Conservation (phyloP, 2,888 invertebrate genomes). For the Arrhopalites spinosus region DNA sequence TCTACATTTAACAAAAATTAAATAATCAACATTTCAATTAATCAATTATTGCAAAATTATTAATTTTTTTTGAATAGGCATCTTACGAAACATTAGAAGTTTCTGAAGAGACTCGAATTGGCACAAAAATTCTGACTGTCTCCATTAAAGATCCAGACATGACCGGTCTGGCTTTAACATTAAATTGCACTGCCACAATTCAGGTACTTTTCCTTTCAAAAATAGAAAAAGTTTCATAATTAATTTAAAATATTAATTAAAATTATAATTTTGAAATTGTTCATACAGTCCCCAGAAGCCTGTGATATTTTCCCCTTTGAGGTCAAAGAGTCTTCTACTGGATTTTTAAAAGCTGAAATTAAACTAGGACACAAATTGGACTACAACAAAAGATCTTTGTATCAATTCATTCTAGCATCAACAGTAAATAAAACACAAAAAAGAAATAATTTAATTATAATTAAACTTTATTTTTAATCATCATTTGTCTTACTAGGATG, state of each 20-base stretch:
- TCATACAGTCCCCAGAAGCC: constrained; percentile 74
- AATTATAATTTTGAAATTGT: constrained; percentile 56
- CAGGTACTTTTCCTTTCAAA: constrained; percentile 59
- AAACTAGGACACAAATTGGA: constrained; percentile 73
- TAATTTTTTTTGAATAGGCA: constrained; percentile 64
- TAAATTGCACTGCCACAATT: constrained; percentile 65
- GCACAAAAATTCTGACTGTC: constrained; percentile 75
- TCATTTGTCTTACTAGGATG: constrained; percentile 67
- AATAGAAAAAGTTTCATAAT: neutral
- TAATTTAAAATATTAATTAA: neutral
- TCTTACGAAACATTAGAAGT: constrained; percentile 77
- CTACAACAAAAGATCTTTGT: constrained; percentile 77
- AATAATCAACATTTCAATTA: too few relatives aligned
- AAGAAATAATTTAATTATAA: neutral
- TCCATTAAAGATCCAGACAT: constrained; percentile 78
- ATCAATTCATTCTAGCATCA: constrained; percentile 76
- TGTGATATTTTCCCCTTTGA: constrained; percentile 74
- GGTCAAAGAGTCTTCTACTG: constrained; percentile 67
- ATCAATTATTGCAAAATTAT: too few relatives aligned
- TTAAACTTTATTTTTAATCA: neutral
- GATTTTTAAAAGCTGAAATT: constrained; percentile 71
- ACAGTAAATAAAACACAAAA: constrained; percentile 66
- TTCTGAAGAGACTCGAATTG: constrained; percentile 74
- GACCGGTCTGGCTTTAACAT: constrained; percentile 78
- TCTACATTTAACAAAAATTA: constrained; percentile 39